Evolutionary conservation across 2,113 vertebrate species (phyloP), one percentile per base, ranked within the genome.

Genomic region (Corythaixoides concolor): DNA sequence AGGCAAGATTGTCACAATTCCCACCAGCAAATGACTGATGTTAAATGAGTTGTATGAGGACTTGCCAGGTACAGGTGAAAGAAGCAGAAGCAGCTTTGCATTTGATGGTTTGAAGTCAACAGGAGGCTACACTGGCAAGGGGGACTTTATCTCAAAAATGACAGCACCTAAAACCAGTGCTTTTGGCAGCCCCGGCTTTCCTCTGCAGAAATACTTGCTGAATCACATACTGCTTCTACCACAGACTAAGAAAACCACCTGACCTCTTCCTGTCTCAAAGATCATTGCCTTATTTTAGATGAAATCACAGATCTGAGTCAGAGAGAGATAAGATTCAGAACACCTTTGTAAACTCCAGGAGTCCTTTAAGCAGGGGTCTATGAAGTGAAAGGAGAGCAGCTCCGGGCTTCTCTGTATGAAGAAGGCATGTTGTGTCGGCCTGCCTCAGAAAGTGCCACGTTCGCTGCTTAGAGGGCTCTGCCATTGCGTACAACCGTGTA

Each of bases 401-500:
- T 58, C 1, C 2, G 35, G 35, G 62, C 30, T 60, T 43, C 45
- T 90, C 12, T 83, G 35, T 22, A 45, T 28, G 59, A 88, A 5
- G 2, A 33, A 69, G 49, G 8, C 18, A 9, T 0, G 4, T 33
- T 82, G 39, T 24, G 58, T 16, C 73, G 27, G 30, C 21, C 70
- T 79, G 45, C 21, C 58, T 63, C 49, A 73, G 63, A n/a, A 88
- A 49, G 14, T 4, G 27, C 37, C 58, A 53, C 0, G 0, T 27
- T 68, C 27, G 5, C 59, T 77, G 78, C 55, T 0, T 0, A 56
- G 35, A 73, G 22, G 15, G 15, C 50, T 72, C 33, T 88, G 47
- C 55, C 53, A 24, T 8, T 21, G 9, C 67, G 6, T 3, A 20
- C 0, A 0, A 4, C 7, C 4, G 4, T 1, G 7, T 6, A 69